Evolutionary conservation across 2,888 invertebrate genomes (phyloP), one percentile per base, ranked within the genome.

Genomic region (Melieria omissa): DNA sequence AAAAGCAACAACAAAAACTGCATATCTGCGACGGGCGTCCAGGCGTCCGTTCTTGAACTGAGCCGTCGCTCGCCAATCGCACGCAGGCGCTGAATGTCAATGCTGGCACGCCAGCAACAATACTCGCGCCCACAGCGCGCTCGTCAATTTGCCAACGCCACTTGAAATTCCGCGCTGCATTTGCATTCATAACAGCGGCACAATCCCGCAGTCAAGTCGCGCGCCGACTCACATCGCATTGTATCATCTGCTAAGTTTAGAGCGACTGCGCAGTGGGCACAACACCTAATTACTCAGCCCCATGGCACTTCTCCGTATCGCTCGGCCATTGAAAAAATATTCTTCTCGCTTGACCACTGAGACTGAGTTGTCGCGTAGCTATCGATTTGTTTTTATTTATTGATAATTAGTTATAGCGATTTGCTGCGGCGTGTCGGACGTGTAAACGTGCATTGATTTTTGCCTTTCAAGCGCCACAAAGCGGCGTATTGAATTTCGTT

Each of bases 181-280:
- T 29, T 29, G 6, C 16, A 6, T 58, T 29, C n/a, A 58, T 58
- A 52, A 58, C 14, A 14, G 14, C 10, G 5, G n/a, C 16, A 58
- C 58, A 41, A 61, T 8, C 16, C 49, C 67, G 52, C 61, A 63
- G 46, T 57, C 0, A 42, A 52, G 63, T 57, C 63, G 63, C 46
- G 54, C 55, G 60, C 58, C n/a, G 45, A 60, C 42, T 58, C 45
- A 60, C 44, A 45, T 14, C 54, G 52, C n/a, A 72, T 72, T 69
- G 72, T 72, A 72, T 72, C 72, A 72, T 72, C 72, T 69, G 68
- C 68, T 65, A 69, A 68, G 61, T 69, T 69, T 65, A 64, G 52
- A 42, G 16, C 44, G 45, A 44, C 47, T 42, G 29, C 60, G 44
- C 42, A 60, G 29, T 69, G 52, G 54, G 54, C 54, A 45, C 52